Conservation (phyloP, 2,888 invertebrate species). For the Tenthredo mesomela region DNA sequence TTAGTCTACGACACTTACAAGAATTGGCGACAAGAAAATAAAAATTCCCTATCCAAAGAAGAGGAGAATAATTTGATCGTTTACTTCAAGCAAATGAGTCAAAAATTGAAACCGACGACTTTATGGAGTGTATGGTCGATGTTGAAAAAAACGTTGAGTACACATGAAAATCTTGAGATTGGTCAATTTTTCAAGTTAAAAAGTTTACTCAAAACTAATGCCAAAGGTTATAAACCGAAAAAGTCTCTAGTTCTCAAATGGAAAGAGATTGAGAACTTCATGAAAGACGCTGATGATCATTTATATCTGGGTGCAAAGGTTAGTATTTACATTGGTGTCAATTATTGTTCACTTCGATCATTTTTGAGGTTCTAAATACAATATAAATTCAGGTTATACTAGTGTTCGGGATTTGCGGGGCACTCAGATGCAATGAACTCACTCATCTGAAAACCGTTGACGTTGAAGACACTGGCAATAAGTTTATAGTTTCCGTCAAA, state of each 20-base stretch:
- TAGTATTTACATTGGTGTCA: not conserved
- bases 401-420: not conserved
- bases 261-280: not conserved
- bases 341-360: not conserved
- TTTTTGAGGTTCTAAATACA: not conserved
- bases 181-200: not conserved
- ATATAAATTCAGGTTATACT: not conserved
- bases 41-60: conserved; percentile 47
- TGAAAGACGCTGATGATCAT: not conserved
- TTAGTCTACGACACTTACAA: conserved; percentile 45
- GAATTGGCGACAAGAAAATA: conserved; percentile 52
- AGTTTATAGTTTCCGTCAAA: conserved; percentile 56
- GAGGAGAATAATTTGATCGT: conserved; percentile 50
- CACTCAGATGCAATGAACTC: conserved; percentile 55
- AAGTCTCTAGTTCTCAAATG: not conserved
- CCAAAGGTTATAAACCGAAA: not conserved
- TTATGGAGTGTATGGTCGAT: conserved; percentile 44
- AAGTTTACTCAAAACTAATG: not conserved
- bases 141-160: conserved; percentile 41
- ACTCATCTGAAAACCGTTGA: conserved; percentile 52
- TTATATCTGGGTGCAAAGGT: not conserved
- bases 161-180: not conserved
- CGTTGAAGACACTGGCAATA: conserved; percentile 56
- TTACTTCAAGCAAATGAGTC: conserved; percentile 42
- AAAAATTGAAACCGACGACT: conserved; percentile 49